Percentiles rank a stretch among this genome's conserved stretches.
These are phyloP conservation scores for Dipodomys merriami DNA, from an alignment of 2,113 vertebrate genomes.

Conservation along the genomic window DNA sequence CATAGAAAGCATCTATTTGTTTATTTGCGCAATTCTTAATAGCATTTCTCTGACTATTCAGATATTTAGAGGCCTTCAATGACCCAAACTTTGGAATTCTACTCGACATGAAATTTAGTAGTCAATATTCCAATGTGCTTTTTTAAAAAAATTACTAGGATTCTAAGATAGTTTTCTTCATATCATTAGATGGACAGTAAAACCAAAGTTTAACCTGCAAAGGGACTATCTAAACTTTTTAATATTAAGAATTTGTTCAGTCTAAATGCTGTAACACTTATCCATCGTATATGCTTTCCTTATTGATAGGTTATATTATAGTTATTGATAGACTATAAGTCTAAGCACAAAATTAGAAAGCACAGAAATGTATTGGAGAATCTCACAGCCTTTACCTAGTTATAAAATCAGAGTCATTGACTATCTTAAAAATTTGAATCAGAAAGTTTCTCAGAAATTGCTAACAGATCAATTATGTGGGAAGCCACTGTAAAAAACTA, in stretches of 20 bases:
- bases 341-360: not conserved
- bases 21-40: not conserved
- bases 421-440: not conserved
- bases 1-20: constrained; percentile 92
- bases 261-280: not conserved
- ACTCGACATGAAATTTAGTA: not conserved
- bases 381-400: not conserved
- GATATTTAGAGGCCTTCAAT: not conserved
- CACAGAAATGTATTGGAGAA: not conserved
- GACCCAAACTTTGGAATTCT: not conserved
- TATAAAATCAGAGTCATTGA: not conserved
- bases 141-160: not conserved
- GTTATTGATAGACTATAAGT: not conserved
- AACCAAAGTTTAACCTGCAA: constrained; percentile 15
- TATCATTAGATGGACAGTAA: not conserved
- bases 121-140: not conserved
- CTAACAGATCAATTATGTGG: not conserved
- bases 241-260: not conserved
- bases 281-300: not conserved
- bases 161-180: not conserved
- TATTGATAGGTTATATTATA: not conserved
- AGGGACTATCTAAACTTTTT: not conserved
- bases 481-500: not conserved
- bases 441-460: constrained; percentile 1
- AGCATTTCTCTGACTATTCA: not conserved